Conservation (phyloP, 1,140 invertebrate species). For the Platyscapa corneri region DNA sequence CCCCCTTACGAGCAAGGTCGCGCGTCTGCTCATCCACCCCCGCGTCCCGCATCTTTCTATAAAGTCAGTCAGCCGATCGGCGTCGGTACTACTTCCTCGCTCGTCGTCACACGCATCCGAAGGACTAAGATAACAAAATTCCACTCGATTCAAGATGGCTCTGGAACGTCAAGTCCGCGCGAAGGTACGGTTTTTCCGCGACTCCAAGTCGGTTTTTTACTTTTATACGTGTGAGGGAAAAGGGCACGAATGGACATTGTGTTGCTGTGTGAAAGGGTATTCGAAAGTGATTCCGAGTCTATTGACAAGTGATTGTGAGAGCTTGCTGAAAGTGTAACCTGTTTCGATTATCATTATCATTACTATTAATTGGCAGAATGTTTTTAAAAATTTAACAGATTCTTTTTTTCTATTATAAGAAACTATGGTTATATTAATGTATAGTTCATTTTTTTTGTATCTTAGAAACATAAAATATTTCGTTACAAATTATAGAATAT, state of each 20-base stretch:
- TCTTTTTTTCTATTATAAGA: no score
- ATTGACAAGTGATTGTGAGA: constrained; percentile 6
- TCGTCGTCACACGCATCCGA: not conserved
- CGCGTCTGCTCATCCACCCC: not conserved
- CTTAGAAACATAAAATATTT: no score
- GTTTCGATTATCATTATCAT: not conserved
- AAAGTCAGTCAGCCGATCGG: constrained; percentile 35
- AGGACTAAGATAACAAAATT: not conserved
- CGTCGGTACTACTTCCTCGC: constrained; percentile 28
- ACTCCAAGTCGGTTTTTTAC: not conserved
- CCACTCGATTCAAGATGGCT: constrained; percentile 76
- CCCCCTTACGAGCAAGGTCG: not conserved
- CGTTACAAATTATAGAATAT: no score
- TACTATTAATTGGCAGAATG: not conserved
- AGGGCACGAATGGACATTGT: not conserved
- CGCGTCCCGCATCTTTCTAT: constrained; percentile 20
- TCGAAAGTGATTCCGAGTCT: not conserved
- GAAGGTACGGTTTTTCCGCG: constrained; percentile 77
- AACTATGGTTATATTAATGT: no score
- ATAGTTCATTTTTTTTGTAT: no score
- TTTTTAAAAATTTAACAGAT: not conserved
- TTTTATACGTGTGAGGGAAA: not conserved
- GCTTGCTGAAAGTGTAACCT: not conserved
- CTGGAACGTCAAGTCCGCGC: constrained; percentile 86
- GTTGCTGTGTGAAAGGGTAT: not conserved